Base-by-base conservation (phyloP, 1,140 invertebrate species). In the Tyrophagus putrescentiae region DNA sequence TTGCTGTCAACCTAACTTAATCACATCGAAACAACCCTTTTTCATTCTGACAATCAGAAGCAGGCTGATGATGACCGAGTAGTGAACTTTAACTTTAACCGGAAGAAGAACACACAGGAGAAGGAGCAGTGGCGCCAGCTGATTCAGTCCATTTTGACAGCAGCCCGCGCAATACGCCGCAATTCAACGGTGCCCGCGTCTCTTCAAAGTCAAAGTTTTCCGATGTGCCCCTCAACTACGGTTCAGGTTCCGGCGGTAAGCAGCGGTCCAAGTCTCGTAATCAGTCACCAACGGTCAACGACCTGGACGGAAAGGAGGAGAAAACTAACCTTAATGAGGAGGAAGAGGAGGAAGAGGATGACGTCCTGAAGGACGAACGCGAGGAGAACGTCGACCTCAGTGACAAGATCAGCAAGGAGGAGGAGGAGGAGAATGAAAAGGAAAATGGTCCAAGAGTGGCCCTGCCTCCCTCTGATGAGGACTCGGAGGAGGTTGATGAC, bases 391-490 rank as follows among this genome's bases (percentile, higher is more conserved):
- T 7, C 7, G 31, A 25, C 7, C 45, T 6, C n/a, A n/a, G n/a
- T n/a, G n/a, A n/a, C n/a, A n/a, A n/a, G n/a, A n/a, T n/a, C n/a
- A n/a, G 59, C 68, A 66, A 27, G 74, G 77, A 4, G 75, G 75
- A 33, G 60, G 34, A 4, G 18, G 57, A 11, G 45, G 45, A 39
- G 36, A 21, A 39, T 39, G 36, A 39, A 39, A 39, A 39, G 29
- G 53, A 29, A 18, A n/a, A 33, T 29, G 42, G 7, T 34, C 3
- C 21, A 39, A 39, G 13, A n/a, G n/a, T n/a, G 74, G 76, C 25
- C 56, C 61, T 16, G 62, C 60, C 18, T 61, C 60, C 18, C 63
- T 65, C 31, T 76, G 76, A 31, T 67, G 67, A 18, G 63, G n/a
- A n/a, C n/a, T n/a, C n/a, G n/a, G n/a, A n/a, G n/a, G n/a, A n/a